Conservation (phyloP, 2,888 invertebrate species). For the Alloplasta piceator region DNA sequence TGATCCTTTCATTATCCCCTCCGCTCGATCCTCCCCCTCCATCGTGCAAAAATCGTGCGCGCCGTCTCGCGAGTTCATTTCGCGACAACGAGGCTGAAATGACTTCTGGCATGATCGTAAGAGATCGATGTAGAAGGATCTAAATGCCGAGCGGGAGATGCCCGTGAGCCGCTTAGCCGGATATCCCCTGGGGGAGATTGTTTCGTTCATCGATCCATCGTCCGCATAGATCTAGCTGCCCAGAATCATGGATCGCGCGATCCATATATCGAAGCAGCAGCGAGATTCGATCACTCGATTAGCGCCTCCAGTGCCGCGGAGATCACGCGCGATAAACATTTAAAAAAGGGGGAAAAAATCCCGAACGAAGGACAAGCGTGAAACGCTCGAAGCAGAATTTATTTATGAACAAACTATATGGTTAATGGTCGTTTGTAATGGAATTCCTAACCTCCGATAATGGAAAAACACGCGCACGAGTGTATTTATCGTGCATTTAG, state of each 20-base stretch:
- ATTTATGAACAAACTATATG: conserved; percentile 40
- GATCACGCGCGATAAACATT: not conserved
- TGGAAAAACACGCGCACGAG: not conserved
- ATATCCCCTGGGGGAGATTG: conserved; percentile 58
- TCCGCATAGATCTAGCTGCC: conserved; percentile 6
- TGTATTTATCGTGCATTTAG: not conserved
- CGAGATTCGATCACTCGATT: conserved; percentile 48
- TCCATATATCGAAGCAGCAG: conserved; percentile 2
- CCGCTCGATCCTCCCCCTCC: no score
- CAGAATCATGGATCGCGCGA: conserved; percentile 35
- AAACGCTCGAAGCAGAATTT: conserved; percentile 16
- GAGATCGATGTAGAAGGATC: not conserved
- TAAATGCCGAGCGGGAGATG: conserved; percentile 38
- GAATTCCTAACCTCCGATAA: not conserved
- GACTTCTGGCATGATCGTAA: conserved; percentile 1
- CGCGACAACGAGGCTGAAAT: not conserved
- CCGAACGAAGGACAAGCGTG: conserved; percentile 47
- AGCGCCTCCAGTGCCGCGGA: conserved; percentile 24
- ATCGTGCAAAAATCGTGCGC: not conserved
- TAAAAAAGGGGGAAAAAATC: conserved; percentile 2
- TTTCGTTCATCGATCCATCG: conserved; percentile 55
- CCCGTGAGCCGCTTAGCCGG: conserved; percentile 62
- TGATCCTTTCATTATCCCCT: no score
- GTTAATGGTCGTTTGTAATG: not conserved
- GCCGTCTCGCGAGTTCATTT: not conserved